Evolutionary conservation across 2,888 invertebrate genomes (phyloP), one percentile per base, ranked within the genome.

Genomic region (Digitonthophagus gazella): DNA sequence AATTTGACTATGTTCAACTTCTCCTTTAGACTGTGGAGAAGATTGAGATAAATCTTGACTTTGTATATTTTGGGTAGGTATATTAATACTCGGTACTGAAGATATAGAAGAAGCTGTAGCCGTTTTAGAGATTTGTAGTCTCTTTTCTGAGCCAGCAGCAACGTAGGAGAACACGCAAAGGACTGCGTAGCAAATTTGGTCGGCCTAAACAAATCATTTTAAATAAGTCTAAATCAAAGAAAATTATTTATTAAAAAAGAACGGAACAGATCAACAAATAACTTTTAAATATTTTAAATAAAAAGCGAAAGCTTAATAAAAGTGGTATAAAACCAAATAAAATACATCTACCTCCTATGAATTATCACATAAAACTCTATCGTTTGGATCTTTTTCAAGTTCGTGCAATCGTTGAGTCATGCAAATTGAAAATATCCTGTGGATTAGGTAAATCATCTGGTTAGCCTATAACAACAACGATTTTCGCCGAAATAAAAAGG

Each of bases 101-200:
- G 76, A 54, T 70, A 76, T 58, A 64, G 76, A 54, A 64, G 74
- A 8, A 66, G 78, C 11, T n/a, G 75, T 58, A 73, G 76, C 11
- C 63, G 75, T 74, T 74, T 78, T 55, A 69, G 78, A 22, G 77
- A 80, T 78, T 65, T 80, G 80, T 70, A 82, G 79, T 66, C 88
- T 88, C 79, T 92, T 91, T 76, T 93, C 92, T 75, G 91, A 89
- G 0, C 95, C 96, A 68, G 98, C 98, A 72, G 98, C 98, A 81
- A 98, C 91, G 86, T 98, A 98, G 65, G 98, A 98, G 86, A 99
- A 99, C 75, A 99, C 97, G 87, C 99, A 99, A 77, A 99, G 88
- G 72, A 99, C 98, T 77, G 99, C 96, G 85, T 99, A 99, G 85
- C 98, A 98, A 80, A 99, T 99, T 85, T 98, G 97, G 85, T 98